Conservation (phyloP, 2,888 invertebrate genomes). For the Drosophila lacicola region DNA sequence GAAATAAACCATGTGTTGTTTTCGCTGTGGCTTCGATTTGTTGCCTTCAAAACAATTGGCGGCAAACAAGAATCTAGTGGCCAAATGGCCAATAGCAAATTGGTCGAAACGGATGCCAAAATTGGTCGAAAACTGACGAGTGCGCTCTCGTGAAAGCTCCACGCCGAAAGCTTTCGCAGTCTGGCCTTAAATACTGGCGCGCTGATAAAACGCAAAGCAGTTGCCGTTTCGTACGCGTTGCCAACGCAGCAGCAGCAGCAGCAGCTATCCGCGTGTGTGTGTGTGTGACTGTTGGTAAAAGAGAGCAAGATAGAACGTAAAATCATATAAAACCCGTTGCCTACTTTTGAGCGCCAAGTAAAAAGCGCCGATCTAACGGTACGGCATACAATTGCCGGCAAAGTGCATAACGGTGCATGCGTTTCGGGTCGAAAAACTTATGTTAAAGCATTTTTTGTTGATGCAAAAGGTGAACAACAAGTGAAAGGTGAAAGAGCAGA, state of each 20-base stretch:
- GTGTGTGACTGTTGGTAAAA: background rate
- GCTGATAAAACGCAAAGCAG: slow-evolving; percentile 65
- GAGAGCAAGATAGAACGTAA: slow-evolving; percentile 17
- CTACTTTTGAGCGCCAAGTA: slow-evolving; percentile 51
- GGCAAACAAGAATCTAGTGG: slow-evolving; percentile 42
- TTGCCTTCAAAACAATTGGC: slow-evolving; percentile 73
- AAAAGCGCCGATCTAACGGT: slow-evolving; percentile 24
- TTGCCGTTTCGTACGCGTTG: slow-evolving; percentile 73
- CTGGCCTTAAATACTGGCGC: slow-evolving; percentile 60
- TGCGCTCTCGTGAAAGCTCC: slow-evolving; percentile 55
- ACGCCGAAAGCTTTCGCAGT: slow-evolving; percentile 52
- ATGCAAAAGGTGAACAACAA: slow-evolving; percentile 22
- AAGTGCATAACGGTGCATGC: slow-evolving; percentile 33
- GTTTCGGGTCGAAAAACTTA: slow-evolving; percentile 8
- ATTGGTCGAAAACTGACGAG: slow-evolving; percentile 42
- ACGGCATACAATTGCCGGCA: slow-evolving; percentile 38
- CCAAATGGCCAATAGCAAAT: slow-evolving; percentile 56
- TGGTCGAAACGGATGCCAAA: slow-evolving; percentile 64
- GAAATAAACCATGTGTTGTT: slow-evolving; percentile 31
- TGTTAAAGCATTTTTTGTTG: slow-evolving; percentile 19
- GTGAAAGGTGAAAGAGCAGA: slow-evolving; percentile 32
- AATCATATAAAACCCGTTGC: slow-evolving; percentile 27
- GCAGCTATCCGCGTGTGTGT: slow-evolving; percentile 11
- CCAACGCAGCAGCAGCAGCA: slow-evolving; percentile 39
- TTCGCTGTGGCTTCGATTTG: slow-evolving; percentile 49